These are phyloP conservation scores for Myotis findleyi DNA, from an alignment of 2,797 vertebrate species.

Conservation along the genomic window DNA sequence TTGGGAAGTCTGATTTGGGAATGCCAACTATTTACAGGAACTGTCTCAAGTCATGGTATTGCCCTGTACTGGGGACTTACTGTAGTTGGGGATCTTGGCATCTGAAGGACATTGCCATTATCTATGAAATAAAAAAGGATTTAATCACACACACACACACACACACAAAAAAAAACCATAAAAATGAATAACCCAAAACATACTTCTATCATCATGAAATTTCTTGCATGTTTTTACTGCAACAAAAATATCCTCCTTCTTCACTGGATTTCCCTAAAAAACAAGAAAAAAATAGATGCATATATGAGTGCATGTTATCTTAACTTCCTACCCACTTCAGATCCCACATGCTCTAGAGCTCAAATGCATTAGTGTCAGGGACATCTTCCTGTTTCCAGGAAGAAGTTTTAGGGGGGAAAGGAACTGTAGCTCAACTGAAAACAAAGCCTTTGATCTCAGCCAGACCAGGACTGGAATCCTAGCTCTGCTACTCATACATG, in stretches of 20 bases:
- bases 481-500: neutral
- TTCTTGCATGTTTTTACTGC: constrained; percentile 98
- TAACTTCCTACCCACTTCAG: neutral
- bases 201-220: constrained; percentile 97
- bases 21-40: neutral
- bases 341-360: neutral
- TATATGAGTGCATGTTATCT: constrained; percentile 10
- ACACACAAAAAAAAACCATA: no score
- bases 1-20: neutral
- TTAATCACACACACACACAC: neutral
- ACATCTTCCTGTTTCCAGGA: neutral
- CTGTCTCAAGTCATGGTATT: neutral
- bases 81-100: neutral
- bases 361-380: neutral
- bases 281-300: constrained; percentile 1
- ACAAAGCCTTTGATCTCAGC: neutral
- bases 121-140: neutral
- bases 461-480: neutral
- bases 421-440: neutral
- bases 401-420: neutral
- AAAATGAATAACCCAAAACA: constrained; percentile 80
- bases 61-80: neutral
- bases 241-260: constrained; percentile 94
- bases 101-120: neutral
- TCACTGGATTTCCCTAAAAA: constrained; percentile 92